Conservation (phyloP, 1,140 invertebrate genomes). For the Drosophila albomicans region DNA sequence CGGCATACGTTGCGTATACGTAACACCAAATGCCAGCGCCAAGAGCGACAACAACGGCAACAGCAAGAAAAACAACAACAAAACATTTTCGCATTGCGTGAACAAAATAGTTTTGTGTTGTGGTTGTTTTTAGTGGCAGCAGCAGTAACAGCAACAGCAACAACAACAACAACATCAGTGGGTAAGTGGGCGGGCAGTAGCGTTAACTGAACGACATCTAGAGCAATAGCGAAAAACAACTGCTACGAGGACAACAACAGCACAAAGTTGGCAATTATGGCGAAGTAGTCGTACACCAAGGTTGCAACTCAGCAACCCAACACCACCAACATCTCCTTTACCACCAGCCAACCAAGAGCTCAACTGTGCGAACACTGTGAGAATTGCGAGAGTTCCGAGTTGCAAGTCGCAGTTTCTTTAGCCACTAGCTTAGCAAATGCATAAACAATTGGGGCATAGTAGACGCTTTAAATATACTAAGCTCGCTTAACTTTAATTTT, state of each 20-base stretch:
- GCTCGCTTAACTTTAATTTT: too few relatives aligned
- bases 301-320: conserved; percentile 22
- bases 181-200: conserved; percentile 17
- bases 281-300: conserved; percentile 53
- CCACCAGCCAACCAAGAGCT: conserved; percentile 23
- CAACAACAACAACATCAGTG: neutral
- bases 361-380: conserved; percentile 22
- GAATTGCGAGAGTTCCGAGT: conserved; percentile 48
- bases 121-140: conserved; percentile 75
- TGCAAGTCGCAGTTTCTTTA: conserved; percentile 64
- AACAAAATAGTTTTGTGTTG: conserved; percentile 83
- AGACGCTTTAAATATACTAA: conserved; percentile 2
- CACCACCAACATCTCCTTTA: conserved; percentile 9
- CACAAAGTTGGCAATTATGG: conserved; percentile 69
- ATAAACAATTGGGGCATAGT: conserved; percentile 29
- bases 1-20: conserved; percentile 77
- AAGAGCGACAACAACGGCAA: conserved; percentile 36
- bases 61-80: conserved; percentile 46
- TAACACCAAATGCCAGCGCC: conserved; percentile 73
- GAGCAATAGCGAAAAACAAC: conserved; percentile 27
- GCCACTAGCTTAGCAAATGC: conserved; percentile 55
- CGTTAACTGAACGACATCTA: conserved; percentile 50
- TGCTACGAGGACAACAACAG: conserved; percentile 46
- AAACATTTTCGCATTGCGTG: conserved; percentile 79
- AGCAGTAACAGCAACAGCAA: neutral